Evolutionary conservation across 2,888 invertebrate genomes (phyloP), one percentile per base, ranked within the genome.

Genomic region (Drosophila ezoana): DNA sequence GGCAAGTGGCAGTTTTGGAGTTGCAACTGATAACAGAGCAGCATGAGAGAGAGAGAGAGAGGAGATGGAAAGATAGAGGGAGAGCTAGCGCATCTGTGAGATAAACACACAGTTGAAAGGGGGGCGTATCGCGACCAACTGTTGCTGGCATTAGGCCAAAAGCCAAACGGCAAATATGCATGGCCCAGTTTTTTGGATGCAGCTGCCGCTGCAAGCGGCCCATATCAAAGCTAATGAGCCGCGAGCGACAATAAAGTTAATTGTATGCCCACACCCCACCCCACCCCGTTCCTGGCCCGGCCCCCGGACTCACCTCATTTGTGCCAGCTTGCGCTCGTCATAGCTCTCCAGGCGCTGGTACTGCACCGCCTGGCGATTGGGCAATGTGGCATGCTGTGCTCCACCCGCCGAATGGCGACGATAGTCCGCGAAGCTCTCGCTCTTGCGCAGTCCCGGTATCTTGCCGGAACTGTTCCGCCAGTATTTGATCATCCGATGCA

Each of bases 301-400:
- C 33, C 13, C 35, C 1, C n/a, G 6, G 16, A 73, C 90, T 89
- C 65, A 90, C 90, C 90, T 83, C 60, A 81, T 74, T 53, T 79
- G 66, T 64, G 82, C 69, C 80, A 90, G 64, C 66, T 87, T 87
- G 48, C 81, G 53, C 49, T 90, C 90, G 48, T 90, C 90, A 53
- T 79, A 90, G 77, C 90, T 90, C 53, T 90, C 89, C 59, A 90
- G 79, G 16, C 90, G 82, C 37, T 90, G 87, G 62, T 90, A 90
- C 48, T 85, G 79, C 47, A 81, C 63, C 60, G 83, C 71, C 51
- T 81, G 80, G 18, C 76, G 67, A 3, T 58, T 59, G 40, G 64
- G 66, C 35, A 76, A 53, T 6, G 74, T 62, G 56, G 56, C 58
- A 53, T 43, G 60, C 10, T 16, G 38, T n/a, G 16, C 57, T n/a